phyloP scores from a whole-genome alignment of 1,140 invertebrate species.

The Diploscapter pachys region DNA sequence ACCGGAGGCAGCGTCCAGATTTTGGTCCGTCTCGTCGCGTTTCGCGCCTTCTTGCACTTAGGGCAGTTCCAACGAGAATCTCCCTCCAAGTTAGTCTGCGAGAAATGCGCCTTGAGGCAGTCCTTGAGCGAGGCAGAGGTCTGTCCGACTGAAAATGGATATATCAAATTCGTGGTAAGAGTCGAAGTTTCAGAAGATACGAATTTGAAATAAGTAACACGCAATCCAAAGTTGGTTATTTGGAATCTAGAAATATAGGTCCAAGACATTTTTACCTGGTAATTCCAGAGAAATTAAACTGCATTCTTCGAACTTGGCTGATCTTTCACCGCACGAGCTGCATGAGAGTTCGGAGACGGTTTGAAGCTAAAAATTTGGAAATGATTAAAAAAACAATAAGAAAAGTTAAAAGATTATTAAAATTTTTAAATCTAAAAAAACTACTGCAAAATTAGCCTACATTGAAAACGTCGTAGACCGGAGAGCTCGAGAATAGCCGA shows the following conservation, averaged over 20 bases:
- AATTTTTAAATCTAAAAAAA: background rate
- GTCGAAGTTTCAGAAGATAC: background rate
- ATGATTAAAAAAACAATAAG: background rate
- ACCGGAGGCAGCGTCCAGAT: conserved; percentile 83
- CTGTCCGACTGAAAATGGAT: conserved; percentile 2
- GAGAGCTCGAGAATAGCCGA: conserved; percentile 23
- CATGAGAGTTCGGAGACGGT: conserved; percentile 18
- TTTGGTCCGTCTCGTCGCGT: conserved; percentile 19
- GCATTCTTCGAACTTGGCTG: background rate
- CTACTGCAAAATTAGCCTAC: conserved; percentile 3
- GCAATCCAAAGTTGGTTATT: background rate
- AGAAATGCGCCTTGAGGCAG: conserved; percentile 26
- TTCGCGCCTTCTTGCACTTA: conserved; percentile 20
- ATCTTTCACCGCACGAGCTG: conserved; percentile 4
- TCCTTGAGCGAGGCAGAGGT: conserved; percentile 18
- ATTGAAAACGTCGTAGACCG: conserved; percentile 26
- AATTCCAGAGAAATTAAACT: conserved; percentile 4
- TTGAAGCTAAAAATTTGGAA: conserved; percentile 11
- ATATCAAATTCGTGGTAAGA: conserved; percentile 7
- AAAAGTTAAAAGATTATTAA: conserved; percentile 9
- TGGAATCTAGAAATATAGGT: background rate
- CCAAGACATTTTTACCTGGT: background rate
- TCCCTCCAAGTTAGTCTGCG: conserved; percentile 10
- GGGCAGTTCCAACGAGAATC: conserved; percentile 26
- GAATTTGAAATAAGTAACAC: background rate